These are phyloP conservation scores for Idaea dimidiata DNA, from an alignment of 2,888 invertebrate genomes.

Conservation along the genomic window DNA sequence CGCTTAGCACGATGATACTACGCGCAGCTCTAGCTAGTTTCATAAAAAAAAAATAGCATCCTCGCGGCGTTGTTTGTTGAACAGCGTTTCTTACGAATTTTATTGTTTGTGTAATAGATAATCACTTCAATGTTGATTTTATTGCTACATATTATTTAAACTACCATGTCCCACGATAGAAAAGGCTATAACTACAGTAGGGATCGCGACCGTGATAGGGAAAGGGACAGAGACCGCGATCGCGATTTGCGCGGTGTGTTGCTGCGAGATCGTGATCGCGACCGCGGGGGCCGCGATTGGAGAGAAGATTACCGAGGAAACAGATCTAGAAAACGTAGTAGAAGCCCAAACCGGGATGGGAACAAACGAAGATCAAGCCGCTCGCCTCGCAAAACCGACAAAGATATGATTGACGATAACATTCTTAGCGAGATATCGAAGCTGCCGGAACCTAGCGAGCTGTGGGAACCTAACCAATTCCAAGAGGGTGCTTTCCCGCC, in stretches of 20 bases:
- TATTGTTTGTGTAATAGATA: background rate
- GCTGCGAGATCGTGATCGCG: conserved; percentile 35
- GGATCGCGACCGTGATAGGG: conserved; percentile 45
- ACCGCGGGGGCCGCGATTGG: conserved; percentile 34
- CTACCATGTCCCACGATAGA: conserved; percentile 51
- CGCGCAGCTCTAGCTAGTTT: background rate
- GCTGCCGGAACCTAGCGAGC: conserved; percentile 66
- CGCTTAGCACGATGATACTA: background rate
- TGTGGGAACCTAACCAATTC: conserved; percentile 65
- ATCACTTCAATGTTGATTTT: background rate
- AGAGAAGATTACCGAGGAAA: conserved; percentile 16
- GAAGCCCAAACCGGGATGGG: conserved; percentile 44
- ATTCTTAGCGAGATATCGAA: conserved; percentile 69
- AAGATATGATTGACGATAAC: conserved; percentile 65
- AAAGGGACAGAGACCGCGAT: conserved; percentile 29
- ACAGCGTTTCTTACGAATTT: background rate
- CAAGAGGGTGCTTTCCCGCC: conserved; percentile 46
- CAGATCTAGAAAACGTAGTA: conserved; percentile 50
- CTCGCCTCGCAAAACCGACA: conserved; percentile 61
- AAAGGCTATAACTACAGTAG: conserved; percentile 43
- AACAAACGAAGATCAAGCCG: conserved; percentile 51
- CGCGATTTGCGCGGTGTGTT: conserved; percentile 27
- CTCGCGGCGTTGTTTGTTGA: background rate
- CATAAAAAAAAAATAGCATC: background rate
- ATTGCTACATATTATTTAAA: background rate